Base-by-base conservation (phyloP, 2,113 vertebrate genomes). In the Macaca nemestrina region DNA sequence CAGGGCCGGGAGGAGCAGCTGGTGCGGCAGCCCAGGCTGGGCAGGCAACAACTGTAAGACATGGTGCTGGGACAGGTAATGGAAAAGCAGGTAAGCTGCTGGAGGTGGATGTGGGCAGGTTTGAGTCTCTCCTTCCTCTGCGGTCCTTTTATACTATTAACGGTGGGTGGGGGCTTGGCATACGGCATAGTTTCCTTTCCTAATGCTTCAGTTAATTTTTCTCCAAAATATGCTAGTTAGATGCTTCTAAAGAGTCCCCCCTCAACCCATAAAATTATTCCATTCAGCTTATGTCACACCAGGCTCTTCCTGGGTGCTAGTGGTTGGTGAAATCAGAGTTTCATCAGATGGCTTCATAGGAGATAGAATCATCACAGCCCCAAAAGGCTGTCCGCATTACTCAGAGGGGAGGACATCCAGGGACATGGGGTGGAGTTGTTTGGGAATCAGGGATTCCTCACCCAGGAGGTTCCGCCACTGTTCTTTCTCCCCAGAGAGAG, bases 181-280 rank as follows among this genome's bases (percentile, higher is more conserved):
- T 52, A 32, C 6, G 59, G 30, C 95, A 50, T 94, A 91, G 9
- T 97, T 98, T 95, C 64, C 82, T 92, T 97, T 95, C 95, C 92
- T 95, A 95, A 88, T 94, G 83, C 89, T 94, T 88, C 67, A 50
- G 78, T 50, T 84, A 88, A 97, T 98, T 98, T 98, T 97, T 96
- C 80, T 52, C 92, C 96, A 97, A 98, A 98, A 96, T 96, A 98
- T 50, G 87, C 93, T 94, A 90, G 73, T 97, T 97, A 96, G 90
- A 93, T 96, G 87, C 57, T 55, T 97, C 76, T 64, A 88, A 93
- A 96, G 97, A 98, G 97, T 98, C 95, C 87, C 83, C 52, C 89
- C 90, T 97, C 97, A 93, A 16, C 95, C 76, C 90, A 97, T 98
- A 98, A 98, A 98, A 98, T 80, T 97, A 97, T 96, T 95, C 95